Conservation (phyloP, 2,113 vertebrate genomes). For the Psephotus haematonotus region DNA sequence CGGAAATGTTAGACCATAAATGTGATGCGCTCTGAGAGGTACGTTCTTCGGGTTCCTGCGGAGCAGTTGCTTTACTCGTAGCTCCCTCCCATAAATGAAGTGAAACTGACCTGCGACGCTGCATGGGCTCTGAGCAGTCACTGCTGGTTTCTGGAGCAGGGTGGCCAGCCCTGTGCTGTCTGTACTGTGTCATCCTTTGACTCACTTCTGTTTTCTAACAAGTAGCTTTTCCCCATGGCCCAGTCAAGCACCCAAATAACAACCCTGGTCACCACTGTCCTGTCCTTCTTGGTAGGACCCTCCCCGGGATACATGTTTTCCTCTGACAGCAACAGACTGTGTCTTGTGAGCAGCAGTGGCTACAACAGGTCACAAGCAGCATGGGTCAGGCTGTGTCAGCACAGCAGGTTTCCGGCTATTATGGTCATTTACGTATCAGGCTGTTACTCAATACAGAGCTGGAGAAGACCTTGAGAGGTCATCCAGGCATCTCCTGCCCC, state of each 20-base stretch:
- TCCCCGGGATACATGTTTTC: rapidly evolving
- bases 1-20: background rate
- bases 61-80: background rate
- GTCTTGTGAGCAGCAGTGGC: rapidly evolving
- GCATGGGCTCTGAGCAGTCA: background rate
- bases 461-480: slow-evolving; percentile 55
- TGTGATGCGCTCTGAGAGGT: background rate
- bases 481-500: background rate
- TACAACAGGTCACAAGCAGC: background rate
- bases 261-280: background rate
- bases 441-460: background rate
- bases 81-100: background rate
- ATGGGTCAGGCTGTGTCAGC: background rate
- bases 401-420: background rate
- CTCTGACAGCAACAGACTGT: background rate
- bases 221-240: background rate
- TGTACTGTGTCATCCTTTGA: background rate
- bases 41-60: background rate
- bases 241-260: background rate
- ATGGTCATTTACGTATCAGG: background rate
- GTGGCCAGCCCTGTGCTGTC: background rate
- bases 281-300: background rate
- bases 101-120: background rate
- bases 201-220: background rate
- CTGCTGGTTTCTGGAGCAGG: background rate